Base-by-base conservation (phyloP, 2,797 vertebrate species). In the Sebastes itinus region DNA sequence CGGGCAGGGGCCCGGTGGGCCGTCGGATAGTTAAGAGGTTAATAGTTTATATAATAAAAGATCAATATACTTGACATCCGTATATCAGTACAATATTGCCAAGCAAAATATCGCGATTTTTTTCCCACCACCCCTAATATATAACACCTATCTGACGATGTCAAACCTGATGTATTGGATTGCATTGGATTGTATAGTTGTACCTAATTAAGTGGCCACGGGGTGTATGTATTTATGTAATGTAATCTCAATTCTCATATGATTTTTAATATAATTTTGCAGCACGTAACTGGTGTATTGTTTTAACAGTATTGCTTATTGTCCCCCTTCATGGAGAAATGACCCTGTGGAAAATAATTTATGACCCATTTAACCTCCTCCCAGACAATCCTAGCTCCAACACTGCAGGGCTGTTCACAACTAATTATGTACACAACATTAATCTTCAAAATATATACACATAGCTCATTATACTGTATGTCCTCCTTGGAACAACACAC, bases 401-500 rank as follows among this genome's bases (percentile, higher is more conserved):
- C n/a, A 20, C 14, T 23, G n/a, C 8, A 4, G 30, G 22, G 25
- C 59, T 25, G 6, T 25, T 32, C 14, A 55, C 49, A 64, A 7
- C n/a, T 27, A 59, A 66, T 74, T 55, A 16, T 55, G 18, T 14
- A 23, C n/a, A 18, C 30, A 13, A 70, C 13, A 33, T 5, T 49
- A 28, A 63, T 0, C 16, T 0, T 58, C 14, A 69, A 20, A 22
- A 58, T 7, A 68, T 0, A 42, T 3, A 35, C 20, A 25, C 8
- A 42, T 2, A 13, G 16, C 62, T 33, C 33, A 38, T 71, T 7
- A 14, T 13, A 42, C 38, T 1, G 38, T 42, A 22, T 18, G 4
- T 7, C 32, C 5, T 46, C 32, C 5, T 67, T 25, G 16, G 27
- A 49, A 16, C 33, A 60, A 72, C n/a, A 32, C 65, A 2, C 22